Evolutionary conservation across 1,140 invertebrate species (phyloP), one percentile per base, ranked within the genome.

Genomic region (Euwallacea fornicatus): DNA sequence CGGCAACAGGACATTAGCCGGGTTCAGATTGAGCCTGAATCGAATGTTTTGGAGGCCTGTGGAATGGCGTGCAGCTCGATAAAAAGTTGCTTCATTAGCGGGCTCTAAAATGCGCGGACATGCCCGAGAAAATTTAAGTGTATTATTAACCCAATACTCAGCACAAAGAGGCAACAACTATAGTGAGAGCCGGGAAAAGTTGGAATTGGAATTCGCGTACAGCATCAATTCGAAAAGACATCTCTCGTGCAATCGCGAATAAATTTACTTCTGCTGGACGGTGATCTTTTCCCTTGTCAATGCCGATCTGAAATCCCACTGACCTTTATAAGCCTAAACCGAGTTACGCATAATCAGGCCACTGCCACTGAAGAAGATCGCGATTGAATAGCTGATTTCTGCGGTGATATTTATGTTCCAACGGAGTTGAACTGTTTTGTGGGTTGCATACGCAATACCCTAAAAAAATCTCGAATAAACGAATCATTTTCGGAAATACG

Each of bases 41-140:
- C 58, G 66, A 42, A 69, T 69, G 43, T 46, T 69, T 69, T 53
- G 58, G 44, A 61, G 43, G 58, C 61, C 61, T 67, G 33, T n/a
- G 50, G 42, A 54, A 55, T 55, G 42, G 42, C 42, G 11, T 8
- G 13, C n/a, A 11, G 0, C 13, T 11, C 13, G 63, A 13, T 66
- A 67, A 67, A 67, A 67, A 67, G 65, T 67, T 42, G 54, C 65
- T 67, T 67, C 54, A 67, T 67, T 67, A 67, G n/a, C 44, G 8
- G 21, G 21, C 2, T 21, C 42, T 42, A 42, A n/a, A 43, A 61
- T 10, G 21, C 15, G 42, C 46, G 46, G 46, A 50, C 46, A 33
- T 33, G 21, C 21, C 21, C 21, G 21, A 33, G 21, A 33, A 33
- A 33, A 33, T 33, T 33, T 33, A 33, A 33, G 9, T 50, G 46